phyloP scores from a whole-genome alignment of 2,113 vertebrate species.

The Emydura subglobosa region DNA sequence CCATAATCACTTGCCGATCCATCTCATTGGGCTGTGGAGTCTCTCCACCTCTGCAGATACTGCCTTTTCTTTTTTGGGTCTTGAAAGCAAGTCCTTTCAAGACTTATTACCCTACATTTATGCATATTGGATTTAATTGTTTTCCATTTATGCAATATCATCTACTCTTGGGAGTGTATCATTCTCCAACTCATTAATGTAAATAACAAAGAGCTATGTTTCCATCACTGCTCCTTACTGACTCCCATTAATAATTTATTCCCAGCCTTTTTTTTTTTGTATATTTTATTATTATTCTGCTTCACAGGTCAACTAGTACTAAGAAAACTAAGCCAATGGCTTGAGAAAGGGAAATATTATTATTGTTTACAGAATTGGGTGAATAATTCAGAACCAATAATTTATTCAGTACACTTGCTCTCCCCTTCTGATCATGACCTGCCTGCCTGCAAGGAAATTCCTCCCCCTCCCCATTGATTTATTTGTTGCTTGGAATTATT shows the following conservation, averaged over 20 bases:
- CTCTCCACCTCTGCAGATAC: slow-evolving; percentile 19
- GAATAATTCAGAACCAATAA: not conserved
- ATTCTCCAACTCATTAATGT: slow-evolving; percentile 67
- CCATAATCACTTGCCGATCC: slow-evolving; percentile 33
- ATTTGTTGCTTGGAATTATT: not conserved
- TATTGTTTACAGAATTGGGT: not conserved
- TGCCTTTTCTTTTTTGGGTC: not conserved
- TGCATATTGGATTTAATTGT: slow-evolving; percentile 39
- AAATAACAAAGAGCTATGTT: slow-evolving; percentile 61
- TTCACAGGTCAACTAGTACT: not conserved
- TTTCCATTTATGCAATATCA: slow-evolving; percentile 37
- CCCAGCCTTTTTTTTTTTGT: not conserved
- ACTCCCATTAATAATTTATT: slow-evolving; percentile 69
- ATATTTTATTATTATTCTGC: not conserved
- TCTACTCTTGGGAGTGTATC: slow-evolving; percentile 40
- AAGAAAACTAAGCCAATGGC: not conserved
- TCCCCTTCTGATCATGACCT: not conserved
- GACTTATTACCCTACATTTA: slow-evolving; percentile 35
- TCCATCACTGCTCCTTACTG: slow-evolving; percentile 25
- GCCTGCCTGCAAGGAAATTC: not conserved
- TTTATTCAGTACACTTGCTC: not conserved
- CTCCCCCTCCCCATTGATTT: not conserved
- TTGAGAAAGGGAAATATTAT: not conserved
- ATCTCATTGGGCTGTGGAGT: not conserved
- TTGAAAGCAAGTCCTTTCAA: slow-evolving; percentile 14